phyloP scores from a whole-genome alignment of 2,888 invertebrate genomes.

The Ceraclea dissimilis region DNA sequence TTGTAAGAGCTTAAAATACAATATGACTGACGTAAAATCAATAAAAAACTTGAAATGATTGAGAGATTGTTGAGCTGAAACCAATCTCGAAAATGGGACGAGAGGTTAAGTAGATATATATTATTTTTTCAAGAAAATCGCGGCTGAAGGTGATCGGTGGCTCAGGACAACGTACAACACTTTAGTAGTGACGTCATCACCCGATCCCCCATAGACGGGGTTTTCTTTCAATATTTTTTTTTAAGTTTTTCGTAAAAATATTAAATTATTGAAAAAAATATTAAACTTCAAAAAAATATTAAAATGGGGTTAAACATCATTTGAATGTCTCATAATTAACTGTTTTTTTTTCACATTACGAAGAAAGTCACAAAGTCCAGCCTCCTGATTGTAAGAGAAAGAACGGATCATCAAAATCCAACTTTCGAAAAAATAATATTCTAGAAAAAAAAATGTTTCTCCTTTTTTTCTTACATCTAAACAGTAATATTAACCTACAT shows the following conservation, averaged over 20 bases:
- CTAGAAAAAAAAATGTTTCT: background rate
- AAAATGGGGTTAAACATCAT: too few relatives aligned
- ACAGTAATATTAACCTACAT: background rate
- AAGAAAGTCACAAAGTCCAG: conserved; percentile 24
- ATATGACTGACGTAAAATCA: too few relatives aligned
- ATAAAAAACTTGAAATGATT: background rate
- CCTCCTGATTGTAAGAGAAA: conserved; percentile 20
- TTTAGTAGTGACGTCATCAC: conserved; percentile 22
- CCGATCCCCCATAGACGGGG: conserved; percentile 23
- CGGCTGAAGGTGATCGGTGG: conserved; percentile 24
- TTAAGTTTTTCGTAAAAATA: too few relatives aligned
- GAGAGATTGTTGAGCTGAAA: too few relatives aligned
- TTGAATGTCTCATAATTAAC: too few relatives aligned
- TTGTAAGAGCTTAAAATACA: too few relatives aligned
- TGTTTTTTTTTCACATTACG: conserved; percentile 4
- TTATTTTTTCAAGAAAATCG: conserved; percentile 17
- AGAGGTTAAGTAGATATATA: background rate
- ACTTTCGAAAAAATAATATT: conserved; percentile 4
- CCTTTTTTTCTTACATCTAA: background rate
- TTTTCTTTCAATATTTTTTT: conserved; percentile 11
- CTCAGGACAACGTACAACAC: conserved; percentile 23
- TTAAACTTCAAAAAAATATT: too few relatives aligned
- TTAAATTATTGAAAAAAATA: too few relatives aligned
- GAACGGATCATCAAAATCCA: conserved; percentile 10
- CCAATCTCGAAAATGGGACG: too few relatives aligned